A percentile compares a stretch with the other conserved stretches of the same genome.
Evolutionary conservation across 2,113 vertebrate species (phyloP).

Genomic region (Alces alces): DNA sequence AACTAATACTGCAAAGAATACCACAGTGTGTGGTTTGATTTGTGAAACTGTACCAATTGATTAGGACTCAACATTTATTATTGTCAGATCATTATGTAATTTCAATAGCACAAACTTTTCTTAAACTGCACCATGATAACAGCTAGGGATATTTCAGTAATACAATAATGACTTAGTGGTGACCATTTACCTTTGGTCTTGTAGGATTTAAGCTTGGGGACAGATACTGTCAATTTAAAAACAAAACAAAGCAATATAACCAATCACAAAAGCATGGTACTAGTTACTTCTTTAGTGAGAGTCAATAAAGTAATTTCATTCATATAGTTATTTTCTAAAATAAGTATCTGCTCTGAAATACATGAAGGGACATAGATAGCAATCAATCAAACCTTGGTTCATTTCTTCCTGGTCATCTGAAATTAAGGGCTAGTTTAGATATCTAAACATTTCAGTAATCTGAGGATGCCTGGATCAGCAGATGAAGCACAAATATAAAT

Average conservation of each 20-base stretch:
- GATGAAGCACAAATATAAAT: not conserved
- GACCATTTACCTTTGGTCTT: slow-evolving; percentile 37
- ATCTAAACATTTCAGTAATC: not conserved
- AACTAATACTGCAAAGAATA: not conserved
- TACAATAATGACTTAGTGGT: not conserved
- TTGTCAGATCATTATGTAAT: not conserved
- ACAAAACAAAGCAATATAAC: not conserved
- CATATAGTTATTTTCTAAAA: not conserved
- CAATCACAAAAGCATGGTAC: not conserved
- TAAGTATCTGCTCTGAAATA: slow-evolving; percentile 4
- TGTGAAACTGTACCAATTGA: not conserved
- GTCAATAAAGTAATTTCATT: not conserved
- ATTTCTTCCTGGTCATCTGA: slow-evolving; percentile 5
- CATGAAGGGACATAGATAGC: not conserved
- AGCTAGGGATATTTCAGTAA: slow-evolving; percentile 1
- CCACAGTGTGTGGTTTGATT: not conserved
- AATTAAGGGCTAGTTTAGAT: not conserved
- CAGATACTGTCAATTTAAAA: not conserved
- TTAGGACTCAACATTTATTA: not conserved
- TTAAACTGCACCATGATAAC: not conserved
- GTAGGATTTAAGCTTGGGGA: not conserved
- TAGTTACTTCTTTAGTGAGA: not conserved
- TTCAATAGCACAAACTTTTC: not conserved
- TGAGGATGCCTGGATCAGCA: not conserved
- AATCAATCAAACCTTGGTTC: not conserved